These are phyloP conservation scores for Nycticebus coucang DNA, from an alignment of 2,113 vertebrate species.

Conservation along the genomic window DNA sequence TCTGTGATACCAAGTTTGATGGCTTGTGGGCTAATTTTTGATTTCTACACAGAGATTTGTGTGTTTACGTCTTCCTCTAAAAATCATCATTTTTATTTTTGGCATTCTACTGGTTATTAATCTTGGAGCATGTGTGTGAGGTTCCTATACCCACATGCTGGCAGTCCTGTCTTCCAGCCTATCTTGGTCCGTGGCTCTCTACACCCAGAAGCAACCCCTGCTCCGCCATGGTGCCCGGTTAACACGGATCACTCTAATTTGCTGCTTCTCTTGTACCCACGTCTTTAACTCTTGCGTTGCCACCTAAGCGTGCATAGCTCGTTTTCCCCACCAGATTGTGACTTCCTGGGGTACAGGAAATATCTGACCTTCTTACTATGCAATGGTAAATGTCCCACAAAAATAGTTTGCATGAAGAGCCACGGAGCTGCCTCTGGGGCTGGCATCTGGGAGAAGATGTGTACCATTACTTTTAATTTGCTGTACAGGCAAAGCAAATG, in stretches of 20 bases:
- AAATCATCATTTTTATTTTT: conserved; percentile 5
- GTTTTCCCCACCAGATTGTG: neutral
- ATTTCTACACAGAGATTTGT: neutral
- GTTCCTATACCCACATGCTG: neutral
- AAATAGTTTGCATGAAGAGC: neutral
- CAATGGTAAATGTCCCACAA: neutral
- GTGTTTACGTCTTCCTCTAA: neutral
- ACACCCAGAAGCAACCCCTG: neutral
- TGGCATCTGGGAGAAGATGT: neutral
- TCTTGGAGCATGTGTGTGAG: neutral
- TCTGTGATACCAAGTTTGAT: neutral
- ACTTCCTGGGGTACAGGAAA: neutral
- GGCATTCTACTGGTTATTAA: neutral
- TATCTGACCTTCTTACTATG: too few species aligned
- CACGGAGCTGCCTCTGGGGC: neutral
- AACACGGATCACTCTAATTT: neutral
- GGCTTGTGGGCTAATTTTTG: neutral
- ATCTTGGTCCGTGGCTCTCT: accelerated
- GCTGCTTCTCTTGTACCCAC: neutral
- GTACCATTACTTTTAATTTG: neutral
- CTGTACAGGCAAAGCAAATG: neutral
- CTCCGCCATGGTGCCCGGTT: neutral
- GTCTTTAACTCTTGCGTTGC: neutral
- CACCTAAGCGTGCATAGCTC: neutral
- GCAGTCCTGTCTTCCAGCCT: neutral